Conservation (phyloP, 92 coral and sea anemone species). For the Epizoanthus stellaris region DNA sequence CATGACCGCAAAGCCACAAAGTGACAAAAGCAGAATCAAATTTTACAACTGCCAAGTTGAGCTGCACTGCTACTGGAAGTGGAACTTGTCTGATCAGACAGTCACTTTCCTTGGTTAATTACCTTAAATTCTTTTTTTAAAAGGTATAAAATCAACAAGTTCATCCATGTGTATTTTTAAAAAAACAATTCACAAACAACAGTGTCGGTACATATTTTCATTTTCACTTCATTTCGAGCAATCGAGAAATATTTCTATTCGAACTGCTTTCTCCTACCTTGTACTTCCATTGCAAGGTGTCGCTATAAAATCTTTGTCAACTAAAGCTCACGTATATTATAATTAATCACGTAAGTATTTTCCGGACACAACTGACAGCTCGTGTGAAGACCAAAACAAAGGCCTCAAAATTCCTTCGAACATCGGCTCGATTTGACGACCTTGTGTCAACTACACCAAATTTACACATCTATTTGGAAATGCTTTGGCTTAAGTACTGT, state of each 20-base stretch:
- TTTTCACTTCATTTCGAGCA: not conserved
- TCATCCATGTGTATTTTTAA: not conserved
- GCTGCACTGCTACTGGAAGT: too few species aligned
- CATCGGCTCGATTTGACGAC: not conserved
- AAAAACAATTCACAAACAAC: not conserved
- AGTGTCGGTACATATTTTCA: not conserved
- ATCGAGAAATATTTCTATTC: not conserved
- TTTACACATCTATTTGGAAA: not conserved
- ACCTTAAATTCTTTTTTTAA: not conserved
- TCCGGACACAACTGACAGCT: constrained; percentile 16
- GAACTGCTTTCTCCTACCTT: not conserved
- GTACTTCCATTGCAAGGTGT: not conserved
- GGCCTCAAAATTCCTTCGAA: too few species aligned
- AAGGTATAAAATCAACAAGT: not conserved
- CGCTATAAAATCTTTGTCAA: not conserved
- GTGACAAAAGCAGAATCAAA: too few species aligned
- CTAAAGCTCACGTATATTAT: constrained; percentile 5
- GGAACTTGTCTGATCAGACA: constrained; percentile 28
- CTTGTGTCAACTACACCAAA: not conserved
- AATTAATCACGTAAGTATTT: constrained; percentile 7
- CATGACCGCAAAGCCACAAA: constrained; percentile 36
- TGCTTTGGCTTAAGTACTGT: not conserved
- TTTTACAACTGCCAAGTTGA: too few species aligned
- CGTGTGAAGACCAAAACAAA: constrained; percentile 5
- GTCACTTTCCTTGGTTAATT: not conserved